Percentiles rank a stretch among this genome's conserved stretches.
These are phyloP conservation scores for Enoplosus armatus DNA, from an alignment of 2,797 vertebrate species.

Conservation along the genomic window DNA sequence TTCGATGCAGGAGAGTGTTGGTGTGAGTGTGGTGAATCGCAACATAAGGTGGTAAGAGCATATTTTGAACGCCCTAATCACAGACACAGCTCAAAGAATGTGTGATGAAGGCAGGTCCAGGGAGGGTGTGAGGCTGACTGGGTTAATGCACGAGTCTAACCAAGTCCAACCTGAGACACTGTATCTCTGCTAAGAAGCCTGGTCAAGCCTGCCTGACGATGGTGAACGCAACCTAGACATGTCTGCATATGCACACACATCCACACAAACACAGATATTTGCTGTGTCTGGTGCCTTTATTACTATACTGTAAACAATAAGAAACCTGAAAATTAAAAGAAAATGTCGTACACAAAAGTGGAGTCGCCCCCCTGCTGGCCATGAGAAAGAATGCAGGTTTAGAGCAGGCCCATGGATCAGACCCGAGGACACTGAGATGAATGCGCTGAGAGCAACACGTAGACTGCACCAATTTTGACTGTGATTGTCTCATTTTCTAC, in stretches of 20 bases:
- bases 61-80: constrained; percentile 24
- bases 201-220: neutral
- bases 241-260: neutral
- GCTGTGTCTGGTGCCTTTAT: neutral
- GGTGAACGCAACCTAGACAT: neutral
- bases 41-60: neutral
- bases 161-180: neutral
- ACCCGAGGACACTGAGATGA: neutral
- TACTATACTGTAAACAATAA: neutral
- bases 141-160: neutral
- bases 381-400: too few species aligned
- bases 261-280: constrained; percentile 11
- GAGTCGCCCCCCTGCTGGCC: too few species aligned
- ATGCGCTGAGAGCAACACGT: neutral
- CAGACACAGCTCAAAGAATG: constrained; percentile 9
- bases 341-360: too few species aligned
- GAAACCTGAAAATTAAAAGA: neutral
- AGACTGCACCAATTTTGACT: neutral
- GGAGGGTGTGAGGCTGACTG: neutral
- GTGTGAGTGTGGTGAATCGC: constrained; percentile 11
- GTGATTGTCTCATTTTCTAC: neutral
- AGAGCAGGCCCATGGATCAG: neutral
- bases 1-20: neutral
- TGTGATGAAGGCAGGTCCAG: neutral
- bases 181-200: neutral